Conservation (phyloP, 2,797 vertebrate genomes). For the Hirundo rustica region DNA sequence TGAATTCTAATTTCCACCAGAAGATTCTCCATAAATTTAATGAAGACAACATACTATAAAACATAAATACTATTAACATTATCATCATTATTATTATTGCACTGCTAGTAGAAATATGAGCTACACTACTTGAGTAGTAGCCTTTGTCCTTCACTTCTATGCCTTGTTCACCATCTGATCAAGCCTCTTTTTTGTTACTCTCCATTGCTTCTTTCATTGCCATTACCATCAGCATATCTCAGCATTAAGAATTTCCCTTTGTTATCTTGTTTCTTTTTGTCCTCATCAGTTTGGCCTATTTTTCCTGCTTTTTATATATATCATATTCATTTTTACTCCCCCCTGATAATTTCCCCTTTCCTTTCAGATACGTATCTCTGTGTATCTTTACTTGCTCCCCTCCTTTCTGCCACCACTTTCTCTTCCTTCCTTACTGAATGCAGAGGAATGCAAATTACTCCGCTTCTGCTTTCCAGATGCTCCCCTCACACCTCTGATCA, state of each 20-base stretch:
- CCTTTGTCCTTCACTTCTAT: neutral
- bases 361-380: neutral
- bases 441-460: neutral
- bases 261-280: neutral
- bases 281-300: neutral
- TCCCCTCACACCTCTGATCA: neutral
- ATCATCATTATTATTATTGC: neutral
- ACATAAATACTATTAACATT: neutral
- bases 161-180: neutral
- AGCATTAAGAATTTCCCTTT: neutral
- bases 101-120: neutral
- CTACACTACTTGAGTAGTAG: neutral
- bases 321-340: neutral
- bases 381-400: neutral
- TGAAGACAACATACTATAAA: neutral
- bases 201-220: neutral
- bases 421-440: neutral
- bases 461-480: neutral
- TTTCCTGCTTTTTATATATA: neutral
- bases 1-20: neutral
- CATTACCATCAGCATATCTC: neutral
- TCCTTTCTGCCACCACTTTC: neutral
- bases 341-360: neutral
- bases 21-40: neutral
- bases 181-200: neutral